Conservation (phyloP, 2,797 vertebrate species). For the Poecilia velifera region DNA sequence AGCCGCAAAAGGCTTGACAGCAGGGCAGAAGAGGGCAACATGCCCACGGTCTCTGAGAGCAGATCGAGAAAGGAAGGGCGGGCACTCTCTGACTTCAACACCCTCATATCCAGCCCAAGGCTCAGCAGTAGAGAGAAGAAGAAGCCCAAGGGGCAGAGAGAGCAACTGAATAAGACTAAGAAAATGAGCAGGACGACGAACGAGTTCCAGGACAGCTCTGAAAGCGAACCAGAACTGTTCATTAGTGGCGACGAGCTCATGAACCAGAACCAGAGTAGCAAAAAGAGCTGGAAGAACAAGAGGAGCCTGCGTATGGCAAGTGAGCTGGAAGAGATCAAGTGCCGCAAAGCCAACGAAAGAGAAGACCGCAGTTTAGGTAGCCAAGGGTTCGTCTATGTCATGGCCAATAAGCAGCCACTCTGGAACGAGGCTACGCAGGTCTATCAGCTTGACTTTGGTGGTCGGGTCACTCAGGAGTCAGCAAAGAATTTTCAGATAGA, state of each 20-base stretch:
- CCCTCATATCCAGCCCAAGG: conserved; percentile 93
- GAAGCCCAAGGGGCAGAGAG: conserved; percentile 94
- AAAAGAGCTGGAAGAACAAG: conserved; percentile 99
- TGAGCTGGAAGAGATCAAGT: conserved; percentile 95
- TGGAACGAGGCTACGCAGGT: conserved; percentile 99
- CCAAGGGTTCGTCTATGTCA: conserved; percentile 97
- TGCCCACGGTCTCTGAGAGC: conserved; percentile 90
- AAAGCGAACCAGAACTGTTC: conserved; percentile 97
- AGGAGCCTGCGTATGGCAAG: conserved; percentile 89
- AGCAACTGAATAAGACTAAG: conserved; percentile 92
- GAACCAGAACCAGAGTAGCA: conserved; percentile 97
- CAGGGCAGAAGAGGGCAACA: conserved; percentile 90
- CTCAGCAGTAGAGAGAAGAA: conserved; percentile 95
- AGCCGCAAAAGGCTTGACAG: conserved; percentile 92
- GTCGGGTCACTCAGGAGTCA: conserved; percentile 96
- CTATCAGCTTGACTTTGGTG: conserved; percentile 98
- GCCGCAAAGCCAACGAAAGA: conserved; percentile 93
- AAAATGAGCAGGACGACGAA: conserved; percentile 91
- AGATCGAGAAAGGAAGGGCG: conserved; percentile 94
- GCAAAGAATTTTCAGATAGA: conserved; percentile 99
- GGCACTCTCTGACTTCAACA: conserved; percentile 93
- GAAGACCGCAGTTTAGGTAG: conserved; percentile 95
- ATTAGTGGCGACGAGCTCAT: conserved; percentile 97
- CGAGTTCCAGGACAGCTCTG: conserved; percentile 98
- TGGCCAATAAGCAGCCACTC: conserved; percentile 98